Base-by-base conservation (phyloP, 2,797 vertebrate species). In the Botia kubotai region DNA sequence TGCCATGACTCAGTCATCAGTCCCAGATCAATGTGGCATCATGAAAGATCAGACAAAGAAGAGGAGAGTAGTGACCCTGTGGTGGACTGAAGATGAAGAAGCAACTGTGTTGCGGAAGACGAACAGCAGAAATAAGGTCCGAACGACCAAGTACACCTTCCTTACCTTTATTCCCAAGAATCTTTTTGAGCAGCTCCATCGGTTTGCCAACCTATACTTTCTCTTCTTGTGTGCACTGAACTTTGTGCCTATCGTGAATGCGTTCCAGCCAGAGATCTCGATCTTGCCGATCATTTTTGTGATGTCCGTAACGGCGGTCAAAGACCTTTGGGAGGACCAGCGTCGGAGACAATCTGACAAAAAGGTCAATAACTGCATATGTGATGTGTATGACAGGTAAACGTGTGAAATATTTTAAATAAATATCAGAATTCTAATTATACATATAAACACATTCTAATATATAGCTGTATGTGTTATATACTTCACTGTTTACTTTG, bases 101-200 rank as follows among this genome's bases (percentile, higher is more conserved):
- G 71, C 83, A 55, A 82, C n/a, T 1, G 13, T 63, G 43, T 79
- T 82, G 26, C 80, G 87, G 1, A 79, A 77, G 55, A 71, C n/a
- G 0, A 92, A 90, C 66, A 75, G 71, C 62, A 65, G 53, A 75
- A 94, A 94, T 87, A 87, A 81, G 72, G 90, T 94, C 52, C 72
- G 48, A 36, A 94, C 92, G 23, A 90, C 87, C 2, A 93, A 93
- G 80, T 93, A 94, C 81, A 92, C 92, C 0, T 7, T 91, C 3
- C 83, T 94, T 0, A 93, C 93, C 10, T 94, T 94, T 78, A 66
- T 94, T 10, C 92, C 93, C 0, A 93, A 89, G 79, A 94, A 94
- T 76, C 86, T 94, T 50, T 94, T 94, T 6, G 90, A 93, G 83
- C 93, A 94, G 77, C 89, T 94, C 6, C 92, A 93, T 80, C 90